phyloP scores from a whole-genome alignment of 2,888 invertebrate species.

The Rhodophaea formosa region DNA sequence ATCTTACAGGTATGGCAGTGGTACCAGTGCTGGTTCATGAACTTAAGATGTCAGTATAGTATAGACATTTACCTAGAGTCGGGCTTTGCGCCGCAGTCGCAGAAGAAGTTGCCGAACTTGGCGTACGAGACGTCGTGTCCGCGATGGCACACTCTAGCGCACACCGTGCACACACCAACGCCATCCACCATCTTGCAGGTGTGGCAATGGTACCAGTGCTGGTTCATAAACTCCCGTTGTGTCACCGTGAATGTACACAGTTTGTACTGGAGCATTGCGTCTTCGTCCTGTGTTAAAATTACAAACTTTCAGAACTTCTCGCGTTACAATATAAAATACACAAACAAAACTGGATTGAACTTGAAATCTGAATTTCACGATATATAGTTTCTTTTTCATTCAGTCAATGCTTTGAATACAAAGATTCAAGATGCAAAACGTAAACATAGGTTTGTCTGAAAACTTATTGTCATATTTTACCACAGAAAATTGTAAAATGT shows the following conservation, averaged over 20 bases:
- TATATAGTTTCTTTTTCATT: too few relatives aligned
- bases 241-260: constrained; percentile 98
- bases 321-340: too few relatives aligned
- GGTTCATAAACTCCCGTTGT: constrained; percentile 98
- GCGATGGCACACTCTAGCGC: constrained; percentile 97
- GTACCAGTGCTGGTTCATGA: constrained; percentile 99
- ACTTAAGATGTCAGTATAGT: too few relatives aligned
- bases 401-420: too few relatives aligned
- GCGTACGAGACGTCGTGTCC: constrained; percentile 98
- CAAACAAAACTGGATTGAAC: too few relatives aligned
- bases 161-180: constrained; percentile 98
- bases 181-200: constrained; percentile 99
- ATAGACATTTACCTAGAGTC: constrained; percentile 83
- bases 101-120: constrained; percentile 99
- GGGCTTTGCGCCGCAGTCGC: constrained; percentile 98
- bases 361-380: too few relatives aligned
- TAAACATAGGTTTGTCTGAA: too few relatives aligned
- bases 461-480: too few relatives aligned
- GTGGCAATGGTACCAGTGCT: constrained; percentile 99
- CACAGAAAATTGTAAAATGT: too few relatives aligned
- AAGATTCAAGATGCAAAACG: too few relatives aligned
- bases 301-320: not conserved
- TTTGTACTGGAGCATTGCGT: constrained; percentile 91
- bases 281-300: constrained; percentile 84
- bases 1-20: constrained; percentile 99